A percentile compares a stretch with the other conserved stretches of the same genome.
phyloP scores from a whole-genome alignment of 1,140 invertebrate species.

The Neuroterus valhalla region DNA sequence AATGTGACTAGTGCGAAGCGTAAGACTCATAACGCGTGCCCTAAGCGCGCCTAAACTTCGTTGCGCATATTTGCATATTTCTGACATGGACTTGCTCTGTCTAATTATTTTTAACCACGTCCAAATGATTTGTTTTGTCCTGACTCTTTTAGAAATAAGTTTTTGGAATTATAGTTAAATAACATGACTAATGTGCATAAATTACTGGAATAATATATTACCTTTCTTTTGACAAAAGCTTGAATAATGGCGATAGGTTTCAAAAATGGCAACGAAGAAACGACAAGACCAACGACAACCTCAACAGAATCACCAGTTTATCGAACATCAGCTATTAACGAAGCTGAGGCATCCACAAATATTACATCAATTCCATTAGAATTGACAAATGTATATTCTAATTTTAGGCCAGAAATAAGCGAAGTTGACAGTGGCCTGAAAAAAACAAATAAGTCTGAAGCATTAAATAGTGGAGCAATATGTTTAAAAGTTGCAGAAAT shows the following conservation, averaged over 20 bases:
- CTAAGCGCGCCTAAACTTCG: no score
- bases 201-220: no score
- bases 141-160: no score
- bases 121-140: no score
- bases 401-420: background rate
- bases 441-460: background rate
- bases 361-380: background rate
- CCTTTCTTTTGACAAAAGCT: no score
- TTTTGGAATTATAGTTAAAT: no score
- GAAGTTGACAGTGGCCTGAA: background rate
- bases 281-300: background rate
- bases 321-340: background rate
- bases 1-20: no score
- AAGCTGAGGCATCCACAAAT: background rate
- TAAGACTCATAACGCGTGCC: no score
- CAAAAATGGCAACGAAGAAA: background rate
- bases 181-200: no score
- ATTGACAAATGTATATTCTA: background rate
- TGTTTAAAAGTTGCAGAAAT: constrained; percentile 12
- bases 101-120: no score
- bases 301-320: constrained; percentile 1
- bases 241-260: constrained; percentile 6
- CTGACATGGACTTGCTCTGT: no score
- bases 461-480: background rate
- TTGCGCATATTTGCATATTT: no score